Conservation (phyloP, 1,140 invertebrate species). For the Chironomus striatipennis region DNA sequence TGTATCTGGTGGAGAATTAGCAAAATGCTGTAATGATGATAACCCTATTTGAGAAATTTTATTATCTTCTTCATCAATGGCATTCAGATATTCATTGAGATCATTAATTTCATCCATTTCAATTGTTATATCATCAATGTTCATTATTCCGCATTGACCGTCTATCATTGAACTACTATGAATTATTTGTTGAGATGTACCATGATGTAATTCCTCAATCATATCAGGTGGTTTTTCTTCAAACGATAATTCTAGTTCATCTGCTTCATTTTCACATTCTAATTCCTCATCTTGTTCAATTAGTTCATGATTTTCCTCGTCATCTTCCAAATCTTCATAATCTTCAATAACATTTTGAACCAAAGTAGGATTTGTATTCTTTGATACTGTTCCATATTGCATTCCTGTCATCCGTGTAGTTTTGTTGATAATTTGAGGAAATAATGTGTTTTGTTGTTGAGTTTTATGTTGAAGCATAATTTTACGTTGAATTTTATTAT, state of each 20-base stretch:
- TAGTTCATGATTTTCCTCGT: neutral
- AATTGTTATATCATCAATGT: slow-evolving; percentile 16
- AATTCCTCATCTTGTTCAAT: neutral
- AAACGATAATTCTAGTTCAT: neutral
- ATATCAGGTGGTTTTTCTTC: neutral
- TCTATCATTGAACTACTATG: neutral
- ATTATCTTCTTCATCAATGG: slow-evolving; percentile 18
- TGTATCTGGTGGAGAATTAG: slow-evolving; percentile 59
- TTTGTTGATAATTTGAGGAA: neutral
- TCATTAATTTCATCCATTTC: slow-evolving; percentile 21
- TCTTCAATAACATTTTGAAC: slow-evolving; percentile 3
- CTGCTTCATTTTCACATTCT: neutral
- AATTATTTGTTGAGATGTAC: neutral
- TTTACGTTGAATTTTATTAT: neutral
- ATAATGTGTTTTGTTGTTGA: neutral
- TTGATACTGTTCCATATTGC: neutral
- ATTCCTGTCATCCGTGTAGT: neutral
- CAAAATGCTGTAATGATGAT: neutral
- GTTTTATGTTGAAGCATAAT: neutral
- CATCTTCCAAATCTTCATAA: neutral
- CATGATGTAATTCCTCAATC: slow-evolving; percentile 1
- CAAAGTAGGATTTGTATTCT: neutral
- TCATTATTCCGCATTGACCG: slow-evolving; percentile 16
- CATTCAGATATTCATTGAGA: neutral
- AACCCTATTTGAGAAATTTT: neutral